Evolutionary conservation across 2,797 vertebrate species (phyloP).

Genomic region (Phoeniculus purpureus): DNA sequence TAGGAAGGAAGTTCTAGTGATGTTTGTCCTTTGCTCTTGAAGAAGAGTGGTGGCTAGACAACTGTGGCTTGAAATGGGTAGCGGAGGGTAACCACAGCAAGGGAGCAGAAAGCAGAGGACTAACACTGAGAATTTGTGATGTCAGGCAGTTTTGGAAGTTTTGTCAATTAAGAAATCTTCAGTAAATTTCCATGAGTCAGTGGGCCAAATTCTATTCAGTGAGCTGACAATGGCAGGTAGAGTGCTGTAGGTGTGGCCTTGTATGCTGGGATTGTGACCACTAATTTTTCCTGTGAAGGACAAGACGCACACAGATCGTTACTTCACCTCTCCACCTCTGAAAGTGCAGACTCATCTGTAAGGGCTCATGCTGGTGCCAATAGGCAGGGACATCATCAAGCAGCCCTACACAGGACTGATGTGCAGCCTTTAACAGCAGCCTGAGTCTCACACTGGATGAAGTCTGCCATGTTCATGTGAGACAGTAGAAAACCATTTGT

Average conservation of each 20-base stretch:
- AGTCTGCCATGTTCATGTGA: not conserved
- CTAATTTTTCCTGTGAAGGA: not conserved
- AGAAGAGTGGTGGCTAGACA: not conserved
- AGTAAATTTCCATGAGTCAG: rapidly evolving
- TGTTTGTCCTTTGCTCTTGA: not conserved
- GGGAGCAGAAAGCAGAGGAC: not conserved
- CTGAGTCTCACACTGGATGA: not conserved
- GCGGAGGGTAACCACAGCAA: not conserved
- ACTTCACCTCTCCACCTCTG: not conserved
- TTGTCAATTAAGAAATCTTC: not conserved
- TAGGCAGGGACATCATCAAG: not conserved
- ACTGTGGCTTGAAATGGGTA: not conserved
- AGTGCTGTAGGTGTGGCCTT: rapidly evolving
- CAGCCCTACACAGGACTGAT: rapidly evolving
- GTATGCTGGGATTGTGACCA: not conserved
- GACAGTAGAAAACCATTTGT: not conserved
- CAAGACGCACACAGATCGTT: not conserved
- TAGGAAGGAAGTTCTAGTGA: not conserved
- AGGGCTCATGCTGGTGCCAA: rapidly evolving
- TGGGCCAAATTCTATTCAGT: not conserved
- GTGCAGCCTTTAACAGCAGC: not conserved
- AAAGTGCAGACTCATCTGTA: not conserved
- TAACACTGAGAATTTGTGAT: not conserved
- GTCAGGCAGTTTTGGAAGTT: not conserved
- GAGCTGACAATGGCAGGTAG: not conserved